Evolutionary conservation across 2,113 vertebrate species (phyloP).

Genomic region (Mirounga angustirostris): DNA sequence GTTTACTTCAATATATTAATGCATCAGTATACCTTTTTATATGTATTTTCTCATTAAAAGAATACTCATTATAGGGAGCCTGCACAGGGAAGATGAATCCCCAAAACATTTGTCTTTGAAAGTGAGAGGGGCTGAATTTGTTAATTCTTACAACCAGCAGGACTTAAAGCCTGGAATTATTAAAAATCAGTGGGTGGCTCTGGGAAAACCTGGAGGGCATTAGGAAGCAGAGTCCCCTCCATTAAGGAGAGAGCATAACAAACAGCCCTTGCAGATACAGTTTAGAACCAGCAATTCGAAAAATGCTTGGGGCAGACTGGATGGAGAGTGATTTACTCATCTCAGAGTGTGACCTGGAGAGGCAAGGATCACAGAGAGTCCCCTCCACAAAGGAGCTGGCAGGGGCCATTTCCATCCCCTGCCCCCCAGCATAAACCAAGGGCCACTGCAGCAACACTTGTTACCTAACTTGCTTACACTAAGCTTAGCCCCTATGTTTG

Average conservation of each 20-base stretch:
- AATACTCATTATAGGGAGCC: neutral
- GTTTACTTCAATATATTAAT: neutral
- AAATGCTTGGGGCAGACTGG: neutral
- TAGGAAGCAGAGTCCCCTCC: neutral
- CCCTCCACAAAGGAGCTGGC: neutral
- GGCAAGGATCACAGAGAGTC: neutral
- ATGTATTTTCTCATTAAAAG: neutral
- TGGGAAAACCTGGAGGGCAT: neutral
- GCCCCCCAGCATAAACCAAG: neutral
- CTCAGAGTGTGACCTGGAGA: neutral
- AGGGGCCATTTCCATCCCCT: neutral
- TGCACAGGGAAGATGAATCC: neutral
- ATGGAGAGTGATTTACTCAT: neutral
- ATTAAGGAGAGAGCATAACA: neutral
- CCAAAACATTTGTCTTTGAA: neutral
- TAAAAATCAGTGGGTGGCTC: neutral
- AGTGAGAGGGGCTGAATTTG: neutral
- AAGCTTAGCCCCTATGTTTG: neutral
- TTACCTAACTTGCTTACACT: neutral
- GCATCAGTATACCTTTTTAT: neutral
- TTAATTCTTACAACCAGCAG: neutral
- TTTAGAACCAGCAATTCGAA: neutral
- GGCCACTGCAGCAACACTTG: neutral
- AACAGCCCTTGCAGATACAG: neutral
- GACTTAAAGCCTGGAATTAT: neutral